Conservation (phyloP, 2,888 invertebrate genomes). For the Dusona sp. region DNA sequence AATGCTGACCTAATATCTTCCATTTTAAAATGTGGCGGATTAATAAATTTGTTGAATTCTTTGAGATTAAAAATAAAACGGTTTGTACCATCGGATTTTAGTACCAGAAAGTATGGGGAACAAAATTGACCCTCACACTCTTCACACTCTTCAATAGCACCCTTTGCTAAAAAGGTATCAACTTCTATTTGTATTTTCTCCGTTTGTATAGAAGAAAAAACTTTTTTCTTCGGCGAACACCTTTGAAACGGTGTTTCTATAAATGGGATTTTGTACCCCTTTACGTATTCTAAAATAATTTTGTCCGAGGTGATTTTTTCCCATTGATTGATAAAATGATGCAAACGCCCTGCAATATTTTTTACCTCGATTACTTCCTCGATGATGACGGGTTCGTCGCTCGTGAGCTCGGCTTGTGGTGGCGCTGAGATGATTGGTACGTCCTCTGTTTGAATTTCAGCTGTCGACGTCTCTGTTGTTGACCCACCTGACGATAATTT, state of each 20-base stretch:
- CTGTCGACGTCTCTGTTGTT: not conserved
- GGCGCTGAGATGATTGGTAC: not conserved
- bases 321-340: constrained; percentile 36
- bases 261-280: not conserved
- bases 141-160: constrained; percentile 13
- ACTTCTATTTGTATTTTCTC: not conserved
- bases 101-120: not conserved
- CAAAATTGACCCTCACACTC: not conserved
- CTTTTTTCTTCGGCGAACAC: not conserved
- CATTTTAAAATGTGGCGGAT: constrained; percentile 42
- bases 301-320: constrained; percentile 53
- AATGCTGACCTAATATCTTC: constrained; percentile 13
- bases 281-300: not conserved
- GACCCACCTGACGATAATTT: not conserved
- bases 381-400: not conserved
- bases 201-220: not conserved
- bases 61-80: constrained; percentile 1
- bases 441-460: not conserved
- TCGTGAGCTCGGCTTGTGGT: not conserved
- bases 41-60: not conserved
- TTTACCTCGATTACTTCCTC: not conserved
- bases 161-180: not conserved
- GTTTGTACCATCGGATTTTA: not conserved
- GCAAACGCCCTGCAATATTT: constrained; percentile 5
- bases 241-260: not conserved